A percentile compares a stretch with the other conserved stretches of the same genome.
These are phyloP conservation scores for Drepanosiphum platanoidis DNA, from an alignment of 2,888 invertebrate genomes.

Conservation along the genomic window DNA sequence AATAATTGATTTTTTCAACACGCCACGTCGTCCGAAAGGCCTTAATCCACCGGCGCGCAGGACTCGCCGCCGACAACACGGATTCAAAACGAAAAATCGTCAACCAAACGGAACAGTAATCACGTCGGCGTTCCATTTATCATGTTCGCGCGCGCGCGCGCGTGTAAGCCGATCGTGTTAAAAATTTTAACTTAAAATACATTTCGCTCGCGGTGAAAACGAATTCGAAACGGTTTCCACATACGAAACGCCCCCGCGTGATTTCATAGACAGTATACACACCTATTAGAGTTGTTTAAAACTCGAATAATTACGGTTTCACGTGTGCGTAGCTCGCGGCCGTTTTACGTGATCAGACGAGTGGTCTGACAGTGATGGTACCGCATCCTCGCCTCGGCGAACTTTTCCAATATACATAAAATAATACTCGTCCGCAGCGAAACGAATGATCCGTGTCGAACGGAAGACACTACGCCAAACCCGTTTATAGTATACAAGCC, in stretches of 20 bases:
- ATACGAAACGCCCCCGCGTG: background rate
- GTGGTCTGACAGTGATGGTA: background rate
- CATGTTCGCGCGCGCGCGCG: background rate
- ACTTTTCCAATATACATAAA: background rate
- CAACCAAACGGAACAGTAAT: background rate
- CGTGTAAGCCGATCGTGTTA: too few species aligned
- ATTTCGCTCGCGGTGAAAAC: background rate
- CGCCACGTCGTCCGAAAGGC: background rate
- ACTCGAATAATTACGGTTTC: background rate
- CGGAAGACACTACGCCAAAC: too few species aligned
- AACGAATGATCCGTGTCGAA: too few species aligned
- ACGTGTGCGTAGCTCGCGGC: too few species aligned
- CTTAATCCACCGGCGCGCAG: background rate
- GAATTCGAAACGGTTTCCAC: background rate
- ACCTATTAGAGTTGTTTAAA: too few species aligned
- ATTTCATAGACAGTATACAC: background rate
- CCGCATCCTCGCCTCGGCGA: background rate
- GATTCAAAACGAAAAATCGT: background rate
- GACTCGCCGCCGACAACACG: background rate
- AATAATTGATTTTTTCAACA: too few species aligned
- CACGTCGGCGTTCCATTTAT: background rate
- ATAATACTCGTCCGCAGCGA: too few species aligned
- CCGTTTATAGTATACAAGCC: too few species aligned
- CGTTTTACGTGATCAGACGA: background rate
- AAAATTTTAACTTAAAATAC: too few species aligned